A percentile compares a stretch with the other conserved stretches of the same genome.
Evolutionary conservation across 1,140 invertebrate genomes (phyloP).

Genomic region (Brachionus angularis): DNA sequence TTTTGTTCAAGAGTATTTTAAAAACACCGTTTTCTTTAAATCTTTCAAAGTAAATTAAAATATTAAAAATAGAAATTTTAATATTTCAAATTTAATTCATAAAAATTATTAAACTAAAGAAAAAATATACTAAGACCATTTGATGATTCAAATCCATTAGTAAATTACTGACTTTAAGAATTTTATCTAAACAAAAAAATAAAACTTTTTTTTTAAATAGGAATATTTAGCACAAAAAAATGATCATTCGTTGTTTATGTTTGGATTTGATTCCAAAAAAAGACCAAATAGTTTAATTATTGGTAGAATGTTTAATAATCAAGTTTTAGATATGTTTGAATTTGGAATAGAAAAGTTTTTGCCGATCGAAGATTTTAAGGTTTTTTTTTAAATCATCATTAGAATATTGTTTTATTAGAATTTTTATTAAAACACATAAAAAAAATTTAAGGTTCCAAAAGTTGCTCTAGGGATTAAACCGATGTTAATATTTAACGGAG

Average conservation of each 20-base stretch:
- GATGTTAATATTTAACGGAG: conserved; percentile 85
- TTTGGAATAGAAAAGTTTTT: conserved; percentile 79
- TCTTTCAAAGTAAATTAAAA: conserved; percentile 62
- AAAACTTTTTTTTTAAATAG: conserved; percentile 54
- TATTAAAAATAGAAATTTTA: too few relatives aligned
- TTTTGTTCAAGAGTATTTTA: conserved; percentile 65
- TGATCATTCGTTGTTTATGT: conserved; percentile 80
- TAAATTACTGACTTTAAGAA: too few relatives aligned
- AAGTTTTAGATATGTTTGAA: conserved; percentile 91
- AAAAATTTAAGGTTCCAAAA: conserved; percentile 64
- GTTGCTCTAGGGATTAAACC: conserved; percentile 79
- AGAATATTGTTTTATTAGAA: background rate
- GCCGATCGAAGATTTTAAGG: conserved; percentile 72
- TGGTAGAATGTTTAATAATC: conserved; percentile 78
- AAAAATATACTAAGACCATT: conserved; percentile 59
- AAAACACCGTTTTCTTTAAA: conserved; percentile 78
- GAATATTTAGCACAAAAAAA: conserved; percentile 80
- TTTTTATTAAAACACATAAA: background rate
- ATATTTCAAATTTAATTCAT: conserved; percentile 5
- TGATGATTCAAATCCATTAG: conserved; percentile 59
- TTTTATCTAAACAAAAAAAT: conserved; percentile 49
- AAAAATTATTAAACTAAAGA: too few relatives aligned
- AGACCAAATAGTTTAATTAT: conserved; percentile 84
- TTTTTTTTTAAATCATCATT: conserved; percentile 46
- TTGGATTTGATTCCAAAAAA: conserved; percentile 80